These are phyloP conservation scores for Sebastes flavidus DNA, from an alignment of 2,797 vertebrate species.

Conservation along the genomic window DNA sequence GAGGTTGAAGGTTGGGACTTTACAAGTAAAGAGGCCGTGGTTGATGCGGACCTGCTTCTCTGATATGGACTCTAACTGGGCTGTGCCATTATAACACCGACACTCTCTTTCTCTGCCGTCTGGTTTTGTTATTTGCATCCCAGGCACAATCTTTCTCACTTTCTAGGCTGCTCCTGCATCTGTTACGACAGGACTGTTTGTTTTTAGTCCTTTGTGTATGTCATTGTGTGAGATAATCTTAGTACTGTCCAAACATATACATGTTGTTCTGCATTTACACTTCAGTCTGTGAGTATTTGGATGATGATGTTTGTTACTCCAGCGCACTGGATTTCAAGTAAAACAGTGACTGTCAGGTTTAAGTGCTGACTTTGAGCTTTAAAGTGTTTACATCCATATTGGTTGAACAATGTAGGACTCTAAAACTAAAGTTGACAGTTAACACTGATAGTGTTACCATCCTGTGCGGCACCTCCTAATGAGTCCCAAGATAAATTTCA, in stretches of 20 bases:
- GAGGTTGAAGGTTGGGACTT: constrained; percentile 16
- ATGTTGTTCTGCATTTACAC: not conserved
- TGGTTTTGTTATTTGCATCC: not conserved
- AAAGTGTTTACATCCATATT: not conserved
- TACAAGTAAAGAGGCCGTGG: not conserved
- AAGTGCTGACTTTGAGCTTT: not conserved
- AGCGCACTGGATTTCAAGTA: not conserved
- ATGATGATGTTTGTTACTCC: not conserved
- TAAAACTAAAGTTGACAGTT: not conserved
- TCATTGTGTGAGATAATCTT: not conserved
- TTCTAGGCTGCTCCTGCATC: not conserved
- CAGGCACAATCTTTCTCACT: not conserved
- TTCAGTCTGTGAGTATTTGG: constrained; percentile 8
- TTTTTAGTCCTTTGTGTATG: not conserved
- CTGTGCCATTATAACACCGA: not conserved
- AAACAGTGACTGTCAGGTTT: not conserved
- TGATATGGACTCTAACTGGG: not conserved
- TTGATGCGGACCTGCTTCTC: constrained; percentile 4
- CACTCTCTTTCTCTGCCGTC: not conserved
- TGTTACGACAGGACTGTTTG: constrained; percentile 11
- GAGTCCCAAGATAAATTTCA: not conserved
- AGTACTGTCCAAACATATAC: not conserved
- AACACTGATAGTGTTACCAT: not conserved
- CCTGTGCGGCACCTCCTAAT: not conserved
- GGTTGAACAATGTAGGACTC: not conserved